Evolutionary conservation across 1,140 invertebrate species (phyloP), one percentile per base, ranked within the genome.

Genomic region (Panagrolaimus sp.): DNA sequence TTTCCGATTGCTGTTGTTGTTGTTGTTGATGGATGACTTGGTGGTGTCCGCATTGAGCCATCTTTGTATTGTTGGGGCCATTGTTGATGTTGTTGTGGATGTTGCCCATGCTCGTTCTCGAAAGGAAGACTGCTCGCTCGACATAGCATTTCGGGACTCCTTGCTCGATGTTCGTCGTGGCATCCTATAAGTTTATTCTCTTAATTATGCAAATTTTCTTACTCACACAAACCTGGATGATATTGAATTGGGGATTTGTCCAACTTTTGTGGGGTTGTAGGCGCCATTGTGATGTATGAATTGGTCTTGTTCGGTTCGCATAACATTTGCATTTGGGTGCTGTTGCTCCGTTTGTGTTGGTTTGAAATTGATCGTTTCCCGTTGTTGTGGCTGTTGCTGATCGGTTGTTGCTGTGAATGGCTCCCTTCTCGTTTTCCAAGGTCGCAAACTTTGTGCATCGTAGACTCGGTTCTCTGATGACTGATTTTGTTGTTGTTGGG

Each of bases 91-190:
- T 28, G 52, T 26, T 28, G 47, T 3, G 1, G 47, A 24, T 10
- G 45, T 9, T 46, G 45, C 15, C 21, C 21, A 24, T 48, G 47
- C 15, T 48, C 15, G 15, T 48, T 24, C 47, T 58, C 52, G 52
- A 21, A 28, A 58, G 21, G 52, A 58, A 28, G 52, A 28, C 52
- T 58, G 52, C 52, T 58, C 52, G 52, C 28, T 58, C 52, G 52
- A 58, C 28, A 28, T 58, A 58, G 52, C 52, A 58, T 28, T 28
- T 58, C 52, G 52, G 52, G 28, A 28, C 47, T 48, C 21, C 28
- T 26, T 21, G 52, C 52, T 58, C 52, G 52, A 58, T 58, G 52
- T 58, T 28, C 47, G 15, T 10, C 15, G 15, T 21, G 52, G 28
- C 52, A 26, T 58, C 52, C 52, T 26, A 28, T 12, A 26, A 58